Conservation (phyloP, 2,797 vertebrate species). For the Acipenser transmontanus region DNA sequence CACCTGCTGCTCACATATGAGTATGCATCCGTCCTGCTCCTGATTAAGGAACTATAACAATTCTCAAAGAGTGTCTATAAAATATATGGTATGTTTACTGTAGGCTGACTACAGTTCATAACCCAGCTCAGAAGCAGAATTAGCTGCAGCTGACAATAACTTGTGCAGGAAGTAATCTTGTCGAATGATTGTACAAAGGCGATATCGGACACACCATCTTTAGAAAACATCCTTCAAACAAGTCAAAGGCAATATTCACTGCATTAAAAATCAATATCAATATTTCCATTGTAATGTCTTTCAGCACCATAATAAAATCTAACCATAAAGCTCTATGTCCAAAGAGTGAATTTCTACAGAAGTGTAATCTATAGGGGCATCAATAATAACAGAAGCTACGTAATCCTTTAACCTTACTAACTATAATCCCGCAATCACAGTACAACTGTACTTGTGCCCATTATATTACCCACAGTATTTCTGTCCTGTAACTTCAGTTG, state of each 20-base stretch:
- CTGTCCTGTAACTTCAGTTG: too few species aligned
- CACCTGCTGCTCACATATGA: too few species aligned
- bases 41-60: too few species aligned
- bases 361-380: not conserved
- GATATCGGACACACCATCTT: not conserved
- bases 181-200: not conserved
- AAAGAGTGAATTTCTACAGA: not conserved
- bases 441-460: not conserved
- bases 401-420: not conserved
- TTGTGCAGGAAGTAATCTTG: not conserved
- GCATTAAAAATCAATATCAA: slow-evolving; percentile 2
- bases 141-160: not conserved
- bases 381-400: not conserved
- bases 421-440: not conserved
- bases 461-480: too few species aligned
- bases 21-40: too few species aligned
- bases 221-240: slow-evolving; percentile 5
- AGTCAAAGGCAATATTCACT: not conserved
- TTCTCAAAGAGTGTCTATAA: too few species aligned
- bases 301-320: not conserved
- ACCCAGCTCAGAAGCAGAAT: not conserved
- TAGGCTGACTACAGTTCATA: too few species aligned
- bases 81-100: too few species aligned
- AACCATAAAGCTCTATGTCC: not conserved
- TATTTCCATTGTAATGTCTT: slow-evolving; percentile 1